A percentile compares a stretch with the other conserved stretches of the same genome.
Evolutionary conservation across 2,797 vertebrate genomes (phyloP).

Genomic region (Astyanax mexicanus): DNA sequence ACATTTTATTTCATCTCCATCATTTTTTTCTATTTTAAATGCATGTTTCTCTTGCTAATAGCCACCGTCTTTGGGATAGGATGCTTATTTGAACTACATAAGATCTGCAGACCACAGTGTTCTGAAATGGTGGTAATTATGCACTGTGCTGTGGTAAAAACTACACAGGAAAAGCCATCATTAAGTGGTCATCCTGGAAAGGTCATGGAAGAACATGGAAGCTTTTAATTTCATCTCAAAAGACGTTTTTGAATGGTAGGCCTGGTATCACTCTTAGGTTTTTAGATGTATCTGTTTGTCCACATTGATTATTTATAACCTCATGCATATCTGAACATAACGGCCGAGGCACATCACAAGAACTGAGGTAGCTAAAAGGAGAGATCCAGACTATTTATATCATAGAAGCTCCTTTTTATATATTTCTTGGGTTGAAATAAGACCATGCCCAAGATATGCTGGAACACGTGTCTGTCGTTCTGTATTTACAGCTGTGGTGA

Average conservation of each 20-base stretch:
- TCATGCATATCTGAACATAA: no score
- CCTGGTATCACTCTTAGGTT: background rate
- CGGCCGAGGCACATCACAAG: no score
- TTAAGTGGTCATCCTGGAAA: conserved; percentile 13
- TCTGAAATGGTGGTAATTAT: background rate
- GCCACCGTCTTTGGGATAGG: background rate
- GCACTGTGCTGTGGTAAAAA: conserved; percentile 23
- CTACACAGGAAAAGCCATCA: conserved; percentile 10
- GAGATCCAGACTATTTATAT: no score
- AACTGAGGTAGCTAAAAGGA: no score
- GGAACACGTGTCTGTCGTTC: no score
- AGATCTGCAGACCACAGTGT: background rate
- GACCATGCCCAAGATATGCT: no score
- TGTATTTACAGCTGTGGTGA: no score
- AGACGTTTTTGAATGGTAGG: background rate
- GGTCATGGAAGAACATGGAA: background rate
- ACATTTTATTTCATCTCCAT: no score
- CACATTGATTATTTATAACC: background rate
- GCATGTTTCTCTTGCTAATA: background rate
- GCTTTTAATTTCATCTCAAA: background rate
- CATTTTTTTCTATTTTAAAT: no score
- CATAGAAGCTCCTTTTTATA: no score
- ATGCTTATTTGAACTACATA: background rate
- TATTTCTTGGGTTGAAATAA: no score
- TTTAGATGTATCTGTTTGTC: no score